A percentile compares a stretch with the other conserved stretches of the same genome.
Conservation (phyloP, 2,113 vertebrate species). For the Emydura subglobosa region DNA sequence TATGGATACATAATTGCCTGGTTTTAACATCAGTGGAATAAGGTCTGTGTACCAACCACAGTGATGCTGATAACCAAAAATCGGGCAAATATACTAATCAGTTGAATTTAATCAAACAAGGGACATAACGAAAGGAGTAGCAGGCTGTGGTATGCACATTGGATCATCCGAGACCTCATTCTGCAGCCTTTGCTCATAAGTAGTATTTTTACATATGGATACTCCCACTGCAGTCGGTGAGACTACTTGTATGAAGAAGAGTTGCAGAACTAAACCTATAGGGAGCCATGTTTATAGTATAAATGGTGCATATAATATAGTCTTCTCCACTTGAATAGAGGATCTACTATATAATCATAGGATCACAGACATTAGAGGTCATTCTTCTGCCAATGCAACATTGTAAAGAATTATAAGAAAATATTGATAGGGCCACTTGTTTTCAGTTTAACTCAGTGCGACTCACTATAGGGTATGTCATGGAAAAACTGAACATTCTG, state of each 20-base stretch:
- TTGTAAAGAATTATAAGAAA: neutral
- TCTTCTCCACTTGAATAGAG: neutral
- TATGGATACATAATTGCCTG: neutral
- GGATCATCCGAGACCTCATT: neutral
- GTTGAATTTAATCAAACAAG: conserved; percentile 44
- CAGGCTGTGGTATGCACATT: fast-evolving
- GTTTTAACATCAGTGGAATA: neutral
- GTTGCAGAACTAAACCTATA: neutral
- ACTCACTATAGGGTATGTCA: neutral
- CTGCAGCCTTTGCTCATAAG: neutral
- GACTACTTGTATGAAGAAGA: fast-evolving
- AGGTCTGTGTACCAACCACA: conserved; percentile 25
- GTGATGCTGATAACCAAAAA: conserved; percentile 49
- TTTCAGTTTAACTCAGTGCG: neutral
- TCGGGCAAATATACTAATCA: conserved; percentile 10
- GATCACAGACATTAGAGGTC: fast-evolving
- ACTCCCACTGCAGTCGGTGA: fast-evolving
- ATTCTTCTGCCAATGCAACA: neutral
- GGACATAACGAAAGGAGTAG: neutral
- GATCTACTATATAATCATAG: neutral
- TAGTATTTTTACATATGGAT: fast-evolving
- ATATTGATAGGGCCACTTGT: neutral
- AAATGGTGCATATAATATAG: fast-evolving
- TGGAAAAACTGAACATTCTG: neutral
- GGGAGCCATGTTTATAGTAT: neutral